These are phyloP conservation scores for Meloidogyne exigua DNA, from an alignment of 1,140 invertebrate species.

Conservation along the genomic window DNA sequence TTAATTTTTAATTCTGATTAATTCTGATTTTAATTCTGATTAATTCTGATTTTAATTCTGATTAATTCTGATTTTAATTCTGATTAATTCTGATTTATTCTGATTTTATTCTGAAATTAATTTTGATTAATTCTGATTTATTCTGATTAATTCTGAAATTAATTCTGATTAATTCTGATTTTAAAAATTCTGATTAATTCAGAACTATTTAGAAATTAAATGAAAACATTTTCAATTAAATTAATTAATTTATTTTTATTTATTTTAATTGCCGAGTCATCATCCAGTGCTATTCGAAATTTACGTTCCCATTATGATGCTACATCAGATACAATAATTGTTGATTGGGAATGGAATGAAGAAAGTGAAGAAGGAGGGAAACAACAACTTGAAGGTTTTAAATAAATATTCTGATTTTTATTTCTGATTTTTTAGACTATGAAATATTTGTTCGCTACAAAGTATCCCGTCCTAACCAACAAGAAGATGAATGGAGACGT, in stretches of 20 bases:
- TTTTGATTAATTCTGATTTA: too few relatives aligned
- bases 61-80: neutral
- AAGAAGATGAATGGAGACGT: constrained; percentile 15
- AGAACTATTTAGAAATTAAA: too few relatives aligned
- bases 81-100: too few relatives aligned
- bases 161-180: too few relatives aligned
- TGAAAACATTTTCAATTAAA: neutral
- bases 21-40: neutral
- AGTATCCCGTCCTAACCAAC: neutral
- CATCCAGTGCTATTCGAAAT: constrained; percentile 31
- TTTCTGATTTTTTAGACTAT: constrained; percentile 3
- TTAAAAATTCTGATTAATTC: too few relatives aligned
- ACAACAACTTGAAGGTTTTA: constrained; percentile 14
- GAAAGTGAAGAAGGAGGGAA: neutral
- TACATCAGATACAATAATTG: constrained; percentile 42
- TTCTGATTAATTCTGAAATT: too few relatives aligned
- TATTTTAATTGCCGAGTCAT: neutral
- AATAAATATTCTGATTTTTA: too few relatives aligned
- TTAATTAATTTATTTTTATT: neutral
- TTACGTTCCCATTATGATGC: constrained; percentile 47
- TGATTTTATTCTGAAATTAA: too few relatives aligned
- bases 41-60: neutral
- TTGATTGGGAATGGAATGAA: constrained; percentile 48
- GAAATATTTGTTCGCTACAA: constrained; percentile 28
- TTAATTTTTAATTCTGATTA: too few relatives aligned